These are phyloP conservation scores for Leptinotarsa texana DNA, from an alignment of 1,140 invertebrate species.

Conservation along the genomic window DNA sequence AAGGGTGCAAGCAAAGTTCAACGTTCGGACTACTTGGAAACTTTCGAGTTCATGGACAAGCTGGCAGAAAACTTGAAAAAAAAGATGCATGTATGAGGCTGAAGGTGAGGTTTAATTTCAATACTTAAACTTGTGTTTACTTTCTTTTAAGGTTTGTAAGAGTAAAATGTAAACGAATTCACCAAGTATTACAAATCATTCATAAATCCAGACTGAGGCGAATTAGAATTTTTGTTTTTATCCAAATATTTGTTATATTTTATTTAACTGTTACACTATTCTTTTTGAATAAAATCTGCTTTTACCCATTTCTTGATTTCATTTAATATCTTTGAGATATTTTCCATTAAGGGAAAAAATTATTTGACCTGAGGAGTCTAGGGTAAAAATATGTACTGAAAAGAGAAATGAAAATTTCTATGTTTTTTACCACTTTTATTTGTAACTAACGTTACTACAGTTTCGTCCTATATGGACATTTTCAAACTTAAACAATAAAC, in stretches of 20 bases:
- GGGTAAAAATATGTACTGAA: no score
- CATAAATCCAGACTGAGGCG: not conserved
- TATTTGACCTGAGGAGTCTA: no score
- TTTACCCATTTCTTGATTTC: not conserved
- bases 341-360: no score
- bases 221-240: not conserved
- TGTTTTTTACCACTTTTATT: no score
- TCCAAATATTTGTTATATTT: not conserved
- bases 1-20: slow-evolving; percentile 87
- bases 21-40: slow-evolving; percentile 90
- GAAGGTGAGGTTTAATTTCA: not conserved
- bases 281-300: not conserved
- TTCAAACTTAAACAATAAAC: no score
- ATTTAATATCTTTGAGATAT: no score
- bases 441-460: no score
- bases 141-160: slow-evolving; percentile 10
- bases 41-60: slow-evolving; percentile 97
- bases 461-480: no score
- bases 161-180: not conserved
- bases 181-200: slow-evolving; percentile 9
- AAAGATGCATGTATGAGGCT: slow-evolving; percentile 53
- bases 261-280: not conserved
- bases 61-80: slow-evolving; percentile 89
- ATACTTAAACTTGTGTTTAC: not conserved
- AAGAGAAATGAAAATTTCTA: no score